These are phyloP conservation scores for Lerema accius DNA, from an alignment of 1,140 invertebrate species.

Conservation along the genomic window DNA sequence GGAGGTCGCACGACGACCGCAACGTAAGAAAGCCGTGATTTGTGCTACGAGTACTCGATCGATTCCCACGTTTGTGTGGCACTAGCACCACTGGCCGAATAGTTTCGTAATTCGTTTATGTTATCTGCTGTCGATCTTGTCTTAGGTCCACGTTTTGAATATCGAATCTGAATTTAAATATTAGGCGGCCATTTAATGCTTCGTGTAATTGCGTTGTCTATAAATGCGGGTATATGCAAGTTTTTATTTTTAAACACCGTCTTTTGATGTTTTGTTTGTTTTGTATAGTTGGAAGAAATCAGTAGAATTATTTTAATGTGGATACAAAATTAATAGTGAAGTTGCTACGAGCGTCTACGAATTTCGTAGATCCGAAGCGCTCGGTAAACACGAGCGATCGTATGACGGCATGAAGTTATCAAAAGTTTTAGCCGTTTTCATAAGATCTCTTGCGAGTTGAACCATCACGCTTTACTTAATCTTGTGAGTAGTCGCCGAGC, in stretches of 20 bases:
- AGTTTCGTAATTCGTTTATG: constrained; percentile 19
- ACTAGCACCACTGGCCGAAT: constrained; percentile 58
- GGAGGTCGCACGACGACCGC: constrained; percentile 71
- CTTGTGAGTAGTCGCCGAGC: not conserved
- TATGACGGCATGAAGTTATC: constrained; percentile 8
- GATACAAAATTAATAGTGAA: constrained; percentile 6
- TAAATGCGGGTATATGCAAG: not conserved
- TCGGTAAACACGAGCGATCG: not conserved
- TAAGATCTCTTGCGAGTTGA: constrained; percentile 4
- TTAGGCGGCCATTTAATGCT: not conserved
- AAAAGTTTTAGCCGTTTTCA: constrained; percentile 22
- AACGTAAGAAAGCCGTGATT: constrained; percentile 62
- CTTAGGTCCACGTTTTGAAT: not conserved
- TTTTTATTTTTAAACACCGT: constrained; percentile 36
- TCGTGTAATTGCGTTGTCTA: not conserved
- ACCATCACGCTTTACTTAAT: constrained; percentile 2
- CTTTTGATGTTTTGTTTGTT: constrained; percentile 20
- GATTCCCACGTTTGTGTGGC: constrained; percentile 60
- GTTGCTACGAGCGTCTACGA: constrained; percentile 54
- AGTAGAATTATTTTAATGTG: not conserved
- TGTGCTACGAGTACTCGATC: constrained; percentile 54
- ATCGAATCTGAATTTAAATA: not conserved
- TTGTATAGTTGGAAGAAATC: too few species aligned
- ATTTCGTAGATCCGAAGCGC: constrained; percentile 42
- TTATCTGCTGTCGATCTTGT: not conserved